Evolutionary conservation across 1,140 invertebrate genomes (phyloP).

Genomic region (Ceratina australensis): DNA sequence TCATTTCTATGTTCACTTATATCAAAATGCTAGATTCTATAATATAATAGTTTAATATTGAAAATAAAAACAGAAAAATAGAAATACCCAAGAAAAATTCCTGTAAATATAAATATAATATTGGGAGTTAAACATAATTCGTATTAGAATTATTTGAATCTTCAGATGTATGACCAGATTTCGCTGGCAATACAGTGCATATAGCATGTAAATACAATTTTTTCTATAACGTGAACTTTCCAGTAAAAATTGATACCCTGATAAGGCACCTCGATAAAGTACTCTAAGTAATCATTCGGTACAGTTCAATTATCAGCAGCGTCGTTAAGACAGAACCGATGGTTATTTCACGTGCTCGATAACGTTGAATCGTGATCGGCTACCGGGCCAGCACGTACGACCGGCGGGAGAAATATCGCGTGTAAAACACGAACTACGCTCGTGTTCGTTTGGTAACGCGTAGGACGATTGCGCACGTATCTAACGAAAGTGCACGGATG

Average conservation of each 20-base stretch:
- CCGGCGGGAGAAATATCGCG: conserved; percentile 40
- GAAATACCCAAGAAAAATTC: too few relatives aligned
- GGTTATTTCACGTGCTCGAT: conserved; percentile 50
- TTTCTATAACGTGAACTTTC: too few relatives aligned
- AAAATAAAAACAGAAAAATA: too few relatives aligned
- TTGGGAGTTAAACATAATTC: not conserved
- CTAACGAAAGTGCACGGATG: conserved; percentile 35
- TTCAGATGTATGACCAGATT: too few relatives aligned
- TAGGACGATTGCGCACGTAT: conserved; percentile 29
- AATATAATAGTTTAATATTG: too few relatives aligned
- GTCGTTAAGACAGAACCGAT: conserved; percentile 28
- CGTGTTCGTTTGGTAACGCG: conserved; percentile 32
- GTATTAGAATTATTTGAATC: too few relatives aligned
- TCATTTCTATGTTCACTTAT: too few relatives aligned
- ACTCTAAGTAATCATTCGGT: conserved; percentile 36
- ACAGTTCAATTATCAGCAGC: conserved; percentile 49
- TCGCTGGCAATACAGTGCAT: too few relatives aligned
- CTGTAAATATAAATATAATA: too few relatives aligned
- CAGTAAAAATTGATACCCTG: not conserved
- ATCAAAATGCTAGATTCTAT: too few relatives aligned
- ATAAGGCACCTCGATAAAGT: conserved; percentile 33
- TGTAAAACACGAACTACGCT: conserved; percentile 43
- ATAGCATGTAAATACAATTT: not conserved
- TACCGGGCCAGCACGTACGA: conserved; percentile 45
- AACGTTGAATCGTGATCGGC: conserved; percentile 47